These are phyloP conservation scores for Bhutanitis thaidina DNA, from an alignment of 2,888 invertebrate species.

Conservation along the genomic window DNA sequence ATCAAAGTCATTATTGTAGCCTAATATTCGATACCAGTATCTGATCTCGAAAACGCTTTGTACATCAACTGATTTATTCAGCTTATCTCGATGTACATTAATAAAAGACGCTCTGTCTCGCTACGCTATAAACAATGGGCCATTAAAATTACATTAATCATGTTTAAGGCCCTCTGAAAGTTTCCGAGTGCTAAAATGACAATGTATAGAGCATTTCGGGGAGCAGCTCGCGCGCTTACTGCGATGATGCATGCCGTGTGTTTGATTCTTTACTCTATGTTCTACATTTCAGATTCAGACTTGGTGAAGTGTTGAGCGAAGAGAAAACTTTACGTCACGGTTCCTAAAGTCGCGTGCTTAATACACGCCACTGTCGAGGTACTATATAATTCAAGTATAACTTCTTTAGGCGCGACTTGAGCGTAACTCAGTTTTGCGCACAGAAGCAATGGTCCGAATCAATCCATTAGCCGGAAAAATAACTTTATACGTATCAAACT, in stretches of 20 bases:
- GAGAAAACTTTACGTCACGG: too few species aligned
- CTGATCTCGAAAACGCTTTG: slow-evolving; percentile 1
- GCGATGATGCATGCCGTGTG: slow-evolving; percentile 1
- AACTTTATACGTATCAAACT: too few species aligned
- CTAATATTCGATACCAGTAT: slow-evolving; percentile 21
- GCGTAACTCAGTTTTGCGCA: too few species aligned
- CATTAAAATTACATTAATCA: slow-evolving; percentile 59
- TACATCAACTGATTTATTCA: slow-evolving; percentile 13
- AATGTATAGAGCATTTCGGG: slow-evolving; percentile 26
- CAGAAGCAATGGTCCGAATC: too few species aligned
- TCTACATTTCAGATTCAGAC: too few species aligned
- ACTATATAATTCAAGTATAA: too few species aligned
- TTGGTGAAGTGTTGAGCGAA: too few species aligned
- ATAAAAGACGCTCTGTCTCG: slow-evolving; percentile 26
- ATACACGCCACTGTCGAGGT: too few species aligned
- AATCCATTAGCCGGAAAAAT: too few species aligned
- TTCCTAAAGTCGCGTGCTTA: too few species aligned
- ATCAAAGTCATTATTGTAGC: slow-evolving; percentile 13
- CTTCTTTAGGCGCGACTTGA: too few species aligned
- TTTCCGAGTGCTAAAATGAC: slow-evolving; percentile 30
- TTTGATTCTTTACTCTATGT: not conserved
- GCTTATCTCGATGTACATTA: slow-evolving; percentile 24
- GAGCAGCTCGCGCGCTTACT: slow-evolving; percentile 5
- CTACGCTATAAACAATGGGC: slow-evolving; percentile 46
- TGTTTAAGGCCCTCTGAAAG: slow-evolving; percentile 31